These are phyloP conservation scores for Eurystomus glaucurus DNA, from an alignment of 2,797 vertebrate genomes.

Conservation along the genomic window DNA sequence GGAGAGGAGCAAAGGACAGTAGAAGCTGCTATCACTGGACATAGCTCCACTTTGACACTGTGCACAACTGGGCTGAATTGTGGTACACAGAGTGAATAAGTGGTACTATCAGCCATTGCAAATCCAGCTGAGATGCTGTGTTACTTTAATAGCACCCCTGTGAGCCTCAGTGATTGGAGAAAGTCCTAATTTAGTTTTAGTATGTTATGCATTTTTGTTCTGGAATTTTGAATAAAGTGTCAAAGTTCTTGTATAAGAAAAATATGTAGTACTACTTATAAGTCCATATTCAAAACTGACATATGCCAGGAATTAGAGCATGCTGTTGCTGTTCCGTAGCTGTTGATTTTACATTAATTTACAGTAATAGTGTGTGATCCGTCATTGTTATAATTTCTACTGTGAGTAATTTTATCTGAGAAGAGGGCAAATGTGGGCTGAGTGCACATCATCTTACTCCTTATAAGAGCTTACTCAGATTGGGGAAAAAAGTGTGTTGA, in stretches of 20 bases:
- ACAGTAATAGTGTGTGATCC: slow-evolving; percentile 26
- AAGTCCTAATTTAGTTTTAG: not conserved
- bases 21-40: not conserved
- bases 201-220: not conserved
- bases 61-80: not conserved
- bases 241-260: not conserved
- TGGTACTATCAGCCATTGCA: not conserved
- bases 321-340: slow-evolving; percentile 1
- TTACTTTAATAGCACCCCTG: not conserved
- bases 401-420: slow-evolving; percentile 27
- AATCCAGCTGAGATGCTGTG: not conserved
- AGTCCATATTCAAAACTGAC: not conserved
- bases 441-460: not conserved
- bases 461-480: not conserved
- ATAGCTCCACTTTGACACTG: not conserved
- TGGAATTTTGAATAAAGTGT: not conserved
- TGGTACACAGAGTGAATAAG: not conserved
- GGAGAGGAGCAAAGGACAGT: not conserved
- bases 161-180: not conserved
- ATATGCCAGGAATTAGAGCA: not conserved
- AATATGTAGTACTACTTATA: not conserved
- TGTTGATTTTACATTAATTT: slow-evolving; percentile 56
- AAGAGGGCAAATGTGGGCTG: slow-evolving; percentile 37
- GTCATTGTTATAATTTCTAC: slow-evolving; percentile 52
- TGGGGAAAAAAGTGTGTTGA: not conserved